Percentiles rank a stretch among this genome's conserved stretches.
These are phyloP conservation scores for Orchesella cincta DNA, from an alignment of 1,140 invertebrate genomes.

Conservation along the genomic window DNA sequence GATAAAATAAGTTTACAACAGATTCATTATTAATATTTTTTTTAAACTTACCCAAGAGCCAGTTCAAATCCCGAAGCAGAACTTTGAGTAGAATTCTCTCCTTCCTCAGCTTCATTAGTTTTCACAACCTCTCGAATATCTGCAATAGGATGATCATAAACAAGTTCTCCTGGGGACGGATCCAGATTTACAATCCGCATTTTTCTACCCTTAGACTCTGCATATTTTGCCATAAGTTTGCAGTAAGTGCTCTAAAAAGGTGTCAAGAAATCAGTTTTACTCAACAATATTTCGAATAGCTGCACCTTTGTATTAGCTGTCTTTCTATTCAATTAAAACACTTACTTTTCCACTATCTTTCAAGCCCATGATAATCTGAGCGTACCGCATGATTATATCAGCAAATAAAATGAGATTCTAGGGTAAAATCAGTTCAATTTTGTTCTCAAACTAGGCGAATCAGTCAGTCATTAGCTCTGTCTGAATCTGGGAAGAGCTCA, in stretches of 20 bases:
- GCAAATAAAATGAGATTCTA: no score
- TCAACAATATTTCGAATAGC: no score
- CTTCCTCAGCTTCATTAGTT: conserved; percentile 36
- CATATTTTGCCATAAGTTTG: conserved; percentile 44
- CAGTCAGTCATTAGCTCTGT: no score
- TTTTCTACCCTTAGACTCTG: conserved; percentile 40
- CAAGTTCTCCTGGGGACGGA: conserved; percentile 17
- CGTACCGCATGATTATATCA: conserved; percentile 41
- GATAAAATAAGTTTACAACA: not conserved
- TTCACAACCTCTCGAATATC: conserved; percentile 41
- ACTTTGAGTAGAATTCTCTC: conserved; percentile 31
- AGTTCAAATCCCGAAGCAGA: conserved; percentile 41
- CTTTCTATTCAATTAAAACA: conserved; percentile 10
- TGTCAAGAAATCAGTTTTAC: conserved; percentile 11
- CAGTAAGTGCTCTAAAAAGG: conserved; percentile 43
- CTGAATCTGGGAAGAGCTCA: not conserved
- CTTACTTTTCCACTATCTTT: conserved; percentile 44
- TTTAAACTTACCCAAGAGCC: conserved; percentile 27
- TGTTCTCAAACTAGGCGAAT: no score
- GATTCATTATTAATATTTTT: not conserved
- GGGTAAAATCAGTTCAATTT: no score
- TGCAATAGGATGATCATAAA: conserved; percentile 32
- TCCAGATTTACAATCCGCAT: conserved; percentile 44
- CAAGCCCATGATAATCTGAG: conserved; percentile 43
- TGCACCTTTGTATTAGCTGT: no score